Base-by-base conservation (phyloP, 2,113 vertebrate genomes). In the Dasyprocta punctata region DNA sequence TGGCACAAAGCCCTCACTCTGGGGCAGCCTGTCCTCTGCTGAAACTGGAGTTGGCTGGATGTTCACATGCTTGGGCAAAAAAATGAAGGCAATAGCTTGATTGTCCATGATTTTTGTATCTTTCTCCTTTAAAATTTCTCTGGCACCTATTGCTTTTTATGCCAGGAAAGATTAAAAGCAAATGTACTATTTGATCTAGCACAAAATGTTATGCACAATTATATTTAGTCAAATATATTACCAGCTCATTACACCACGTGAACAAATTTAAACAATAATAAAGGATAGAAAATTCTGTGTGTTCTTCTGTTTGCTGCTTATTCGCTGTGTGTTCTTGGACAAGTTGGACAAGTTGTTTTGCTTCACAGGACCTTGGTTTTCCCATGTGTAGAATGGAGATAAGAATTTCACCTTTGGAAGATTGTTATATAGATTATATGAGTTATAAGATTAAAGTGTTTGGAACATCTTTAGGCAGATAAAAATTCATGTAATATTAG, bases 381-480 rank as follows among this genome's bases (percentile, higher is more conserved):
- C 44, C 13, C 26, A 77, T 47, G 0, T 47, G 73, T 77, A 49
- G 26, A 47, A 24, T 75, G 41, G 30, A 28, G 83, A 63, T 61
- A 9, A 47, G 36, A 47, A 54, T 11, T 38, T n/a, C 75, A 5
- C 61, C 11, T 22, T 24, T 80, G 28, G 38, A 65, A 36, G 84
- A 73, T 0, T 19, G 33, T 28, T 17, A 10, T 2, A 33, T 7
- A 0, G 61, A 30, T 63, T 30, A 54, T 0, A 14, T 8, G n/a
- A n/a, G 30, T 63, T 56, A 17, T 7, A 49, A 41, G 30, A 65
- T 11, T 2, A 1, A 17, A 3, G 80, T 16, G 54, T 28, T 58
- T 16, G 33, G 54, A 44, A 44, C 36, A 3, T 1, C 17, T 11
- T 1, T 7, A 17, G 71, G 81, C 11, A 65, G 85, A 47, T 41